These are phyloP conservation scores for Fragum fragum DNA, from an alignment of 2,888 invertebrate species.

Conservation along the genomic window DNA sequence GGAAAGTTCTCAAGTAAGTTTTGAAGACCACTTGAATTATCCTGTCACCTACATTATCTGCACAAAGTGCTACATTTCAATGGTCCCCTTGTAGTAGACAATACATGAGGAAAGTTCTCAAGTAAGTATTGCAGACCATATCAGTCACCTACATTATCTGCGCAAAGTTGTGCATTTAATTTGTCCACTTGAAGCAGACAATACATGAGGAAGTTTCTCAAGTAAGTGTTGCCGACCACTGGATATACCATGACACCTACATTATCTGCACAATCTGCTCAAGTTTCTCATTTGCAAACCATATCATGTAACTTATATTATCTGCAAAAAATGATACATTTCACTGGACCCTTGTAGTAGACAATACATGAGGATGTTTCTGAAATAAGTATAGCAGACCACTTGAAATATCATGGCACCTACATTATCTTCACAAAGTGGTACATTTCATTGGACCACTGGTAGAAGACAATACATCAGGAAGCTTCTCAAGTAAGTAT, in stretches of 20 bases:
- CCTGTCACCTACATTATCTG: constrained; percentile 82
- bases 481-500: constrained; percentile 81
- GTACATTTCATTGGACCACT: constrained; percentile 83
- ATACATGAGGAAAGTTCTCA: constrained; percentile 81
- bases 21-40: constrained; percentile 76
- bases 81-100: constrained; percentile 83
- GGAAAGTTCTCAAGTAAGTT: constrained; percentile 81
- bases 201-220: constrained; percentile 75
- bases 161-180: constrained; percentile 78
- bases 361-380: too few species aligned
- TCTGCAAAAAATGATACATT: too few species aligned
- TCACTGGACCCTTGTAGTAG: too few species aligned
- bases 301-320: too few species aligned
- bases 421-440: constrained; percentile 78
- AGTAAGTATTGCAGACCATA: too few species aligned
- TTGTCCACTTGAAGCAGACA: constrained; percentile 83
- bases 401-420: constrained; percentile 82
- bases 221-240: too few species aligned
- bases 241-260: too few species aligned
- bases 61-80: constrained; percentile 78
- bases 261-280: too few species aligned
- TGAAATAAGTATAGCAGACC: too few species aligned
- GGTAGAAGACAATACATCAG: constrained; percentile 79
- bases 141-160: constrained; percentile 82
- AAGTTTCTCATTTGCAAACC: too few species aligned